Evolutionary conservation across 1,140 invertebrate genomes (phyloP).

Genomic region (Phymastichus coffea): DNA sequence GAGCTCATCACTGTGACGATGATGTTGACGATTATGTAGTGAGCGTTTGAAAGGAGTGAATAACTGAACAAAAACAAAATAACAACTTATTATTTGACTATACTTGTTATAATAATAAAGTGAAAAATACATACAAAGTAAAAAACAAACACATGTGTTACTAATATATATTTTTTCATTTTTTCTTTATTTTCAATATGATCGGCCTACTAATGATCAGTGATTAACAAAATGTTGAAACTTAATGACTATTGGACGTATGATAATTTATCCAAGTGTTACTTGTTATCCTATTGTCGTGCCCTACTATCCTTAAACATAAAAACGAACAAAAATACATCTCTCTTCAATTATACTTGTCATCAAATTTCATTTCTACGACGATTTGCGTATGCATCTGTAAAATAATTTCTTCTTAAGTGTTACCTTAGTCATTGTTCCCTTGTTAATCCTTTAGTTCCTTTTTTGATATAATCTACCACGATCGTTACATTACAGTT

Average conservation of each 20-base stretch:
- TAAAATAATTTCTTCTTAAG: slow-evolving; percentile 5
- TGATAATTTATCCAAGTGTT: too few relatives aligned
- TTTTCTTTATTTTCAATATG: background rate
- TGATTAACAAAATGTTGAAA: slow-evolving; percentile 4
- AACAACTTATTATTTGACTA: background rate
- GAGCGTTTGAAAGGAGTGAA: background rate
- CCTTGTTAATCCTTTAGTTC: background rate
- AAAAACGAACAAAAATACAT: too few relatives aligned
- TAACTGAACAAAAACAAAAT: too few relatives aligned
- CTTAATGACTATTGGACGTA: too few relatives aligned
- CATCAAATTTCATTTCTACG: background rate
- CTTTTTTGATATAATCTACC: slow-evolving; percentile 4
- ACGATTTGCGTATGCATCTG: slow-evolving; percentile 7
- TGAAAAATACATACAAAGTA: slow-evolving; percentile 9
- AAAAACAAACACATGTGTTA: slow-evolving; percentile 7
- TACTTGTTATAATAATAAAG: slow-evolving; percentile 21
- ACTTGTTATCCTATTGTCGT: too few relatives aligned
- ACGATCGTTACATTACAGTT: slow-evolving; percentile 12
- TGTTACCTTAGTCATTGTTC: slow-evolving; percentile 4
- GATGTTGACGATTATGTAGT: background rate
- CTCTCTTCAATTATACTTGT: background rate
- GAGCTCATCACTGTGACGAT: background rate
- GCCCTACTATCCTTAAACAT: too few relatives aligned
- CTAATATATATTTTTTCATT: slow-evolving; percentile 12
- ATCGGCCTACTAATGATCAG: slow-evolving; percentile 7